Base-by-base conservation (phyloP, 2,797 vertebrate species). In the Alouatta caraya region DNA sequence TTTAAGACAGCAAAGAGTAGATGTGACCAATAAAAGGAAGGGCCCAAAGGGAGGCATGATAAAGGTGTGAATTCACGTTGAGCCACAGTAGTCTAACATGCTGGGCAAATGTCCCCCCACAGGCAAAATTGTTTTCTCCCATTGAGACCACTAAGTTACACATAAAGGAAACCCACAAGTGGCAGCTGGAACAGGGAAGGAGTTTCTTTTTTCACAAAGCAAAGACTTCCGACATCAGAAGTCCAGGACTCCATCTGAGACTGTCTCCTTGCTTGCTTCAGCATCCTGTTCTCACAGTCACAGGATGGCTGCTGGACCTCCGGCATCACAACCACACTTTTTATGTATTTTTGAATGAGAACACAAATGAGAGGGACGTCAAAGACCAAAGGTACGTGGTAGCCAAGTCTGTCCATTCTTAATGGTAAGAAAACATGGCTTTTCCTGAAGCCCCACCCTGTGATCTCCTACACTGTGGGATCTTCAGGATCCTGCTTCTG, bases 401-500 rank as follows among this genome's bases (percentile, higher is more conserved):
- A 39, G 44, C 8, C 17, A 5, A 39, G 22, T 28, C 44, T 55
- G 17, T 10, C 4, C 15, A 6, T 59, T 76, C 48, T 55, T 42
- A 37, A 24, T 1, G 15, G 42, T 37, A 72, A n/a, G 61, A 64
- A 76, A 67, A 19, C 9, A 3, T 39, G 8, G 30, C 79, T 92
- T 44, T 72, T 33, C 59, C 52, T n/a, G 55, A 42, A 80, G 83
- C n/a, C 64, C 28, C 10, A 44, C 11, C 14, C n/a, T 42, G 14
- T 64, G 67, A 9, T 72, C 22, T 67, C 42, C 75, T 82, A 42
- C 7, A n/a, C n/a, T 19, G 14, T 52, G 52, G 42, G 86, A 57
- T 50, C n/a, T 33, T 3, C 0, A 2, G 28, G 33, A 10, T 44
- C 30, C 10, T 55, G 37, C 2, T 39, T 1, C 5, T 14, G 13